A percentile compares a stretch with the other conserved stretches of the same genome.
Conservation (phyloP, 2,113 vertebrate species). For the Asarcornis scutulata region DNA sequence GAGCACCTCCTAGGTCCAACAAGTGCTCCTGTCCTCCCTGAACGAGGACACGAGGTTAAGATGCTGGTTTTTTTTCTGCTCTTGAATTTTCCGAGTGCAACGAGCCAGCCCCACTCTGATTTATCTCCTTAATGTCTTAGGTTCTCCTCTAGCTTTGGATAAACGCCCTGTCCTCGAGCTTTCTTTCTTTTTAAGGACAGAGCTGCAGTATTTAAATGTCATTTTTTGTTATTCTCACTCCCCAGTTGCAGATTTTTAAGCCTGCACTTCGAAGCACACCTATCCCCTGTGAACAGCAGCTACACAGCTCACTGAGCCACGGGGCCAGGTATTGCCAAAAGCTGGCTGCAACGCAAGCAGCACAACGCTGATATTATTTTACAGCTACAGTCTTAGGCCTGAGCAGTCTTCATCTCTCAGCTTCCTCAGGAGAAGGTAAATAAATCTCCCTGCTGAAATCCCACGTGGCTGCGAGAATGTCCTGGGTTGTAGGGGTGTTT, state of each 20-base stretch:
- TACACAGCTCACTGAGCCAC: background rate
- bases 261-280: accelerated
- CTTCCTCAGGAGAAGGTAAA: background rate
- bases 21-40: background rate
- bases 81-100: background rate
- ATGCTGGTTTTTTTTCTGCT: background rate
- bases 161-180: background rate
- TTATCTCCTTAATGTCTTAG: background rate
- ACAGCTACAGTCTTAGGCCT: background rate
- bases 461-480: accelerated
- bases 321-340: background rate
- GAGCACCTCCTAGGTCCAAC: background rate
- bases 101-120: background rate
- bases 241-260: background rate
- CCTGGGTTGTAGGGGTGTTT: background rate
- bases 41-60: too few relatives aligned
- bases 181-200: background rate
- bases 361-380: background rate
- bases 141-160: background rate
- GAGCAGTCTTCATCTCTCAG: background rate
- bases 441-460: background rate
- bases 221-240: background rate
- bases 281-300: background rate
- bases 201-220: background rate
- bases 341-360: background rate